Evolutionary conservation across 2,888 invertebrate genomes (phyloP).

Genomic region (Drosophila suboccidentalis): DNA sequence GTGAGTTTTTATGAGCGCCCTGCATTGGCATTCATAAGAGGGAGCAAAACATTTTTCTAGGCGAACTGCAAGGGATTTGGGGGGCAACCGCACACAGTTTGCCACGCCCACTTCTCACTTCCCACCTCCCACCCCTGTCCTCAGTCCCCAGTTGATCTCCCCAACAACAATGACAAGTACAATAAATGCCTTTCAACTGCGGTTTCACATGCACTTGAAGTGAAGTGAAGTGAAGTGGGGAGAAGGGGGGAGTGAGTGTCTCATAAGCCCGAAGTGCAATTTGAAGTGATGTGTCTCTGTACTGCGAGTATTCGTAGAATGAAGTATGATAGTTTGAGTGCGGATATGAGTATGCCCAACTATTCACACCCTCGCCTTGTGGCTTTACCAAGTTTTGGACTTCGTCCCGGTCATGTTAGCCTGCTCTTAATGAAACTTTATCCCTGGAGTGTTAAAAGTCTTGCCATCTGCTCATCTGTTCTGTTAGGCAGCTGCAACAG

Average conservation of each 20-base stretch:
- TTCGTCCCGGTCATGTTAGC: constrained; percentile 57
- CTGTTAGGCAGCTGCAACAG: constrained; percentile 41
- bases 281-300: constrained; percentile 75
- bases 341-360: constrained; percentile 8
- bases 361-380: constrained; percentile 40
- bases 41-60: constrained; percentile 65
- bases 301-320: constrained; percentile 35
- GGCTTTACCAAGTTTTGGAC: constrained; percentile 66
- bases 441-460: constrained; percentile 79
- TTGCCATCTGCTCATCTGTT: constrained; percentile 65
- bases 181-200: constrained; percentile 83
- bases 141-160: constrained; percentile 10
- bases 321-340: constrained; percentile 71
- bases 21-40: constrained; percentile 77
- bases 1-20: constrained; percentile 67
- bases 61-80: constrained; percentile 28
- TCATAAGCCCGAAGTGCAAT: constrained; percentile 74
- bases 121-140: constrained; percentile 1
- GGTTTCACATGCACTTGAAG: constrained; percentile 83
- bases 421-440: constrained; percentile 82
- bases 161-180: constrained; percentile 80
- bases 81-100: constrained; percentile 33
- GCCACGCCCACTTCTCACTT: constrained; percentile 3
- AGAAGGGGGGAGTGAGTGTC: constrained; percentile 25
- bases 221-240: constrained; percentile 51